phyloP scores from a whole-genome alignment of 2,797 vertebrate species.

The Eptatretus atami region DNA sequence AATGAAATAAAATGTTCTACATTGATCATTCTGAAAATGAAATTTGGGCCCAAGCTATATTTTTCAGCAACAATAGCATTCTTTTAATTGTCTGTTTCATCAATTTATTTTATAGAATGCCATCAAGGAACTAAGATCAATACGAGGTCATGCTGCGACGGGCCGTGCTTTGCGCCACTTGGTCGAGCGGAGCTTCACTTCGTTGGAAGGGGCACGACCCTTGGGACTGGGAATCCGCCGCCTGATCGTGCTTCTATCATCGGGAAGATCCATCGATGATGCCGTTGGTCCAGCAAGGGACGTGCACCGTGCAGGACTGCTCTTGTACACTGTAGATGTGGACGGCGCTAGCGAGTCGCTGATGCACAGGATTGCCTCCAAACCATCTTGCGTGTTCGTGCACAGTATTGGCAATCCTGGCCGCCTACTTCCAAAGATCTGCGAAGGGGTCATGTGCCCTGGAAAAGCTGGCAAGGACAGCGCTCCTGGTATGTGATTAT shows the following conservation, averaged over 20 bases:
- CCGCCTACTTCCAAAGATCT: neutral
- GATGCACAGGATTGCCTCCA: slow-evolving; percentile 1
- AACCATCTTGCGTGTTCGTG: neutral
- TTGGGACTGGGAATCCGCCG: neutral
- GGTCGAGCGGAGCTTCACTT: slow-evolving; percentile 1
- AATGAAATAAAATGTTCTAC: too few species aligned
- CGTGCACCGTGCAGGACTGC: neutral
- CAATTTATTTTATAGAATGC: too few species aligned
- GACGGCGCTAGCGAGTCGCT: neutral
- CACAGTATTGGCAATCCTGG: neutral
- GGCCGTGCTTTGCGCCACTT: slow-evolving; percentile 2
- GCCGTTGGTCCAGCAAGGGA: neutral
- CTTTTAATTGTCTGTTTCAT: too few species aligned
- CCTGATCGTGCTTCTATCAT: neutral
- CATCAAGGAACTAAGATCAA: too few species aligned
- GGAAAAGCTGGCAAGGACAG: neutral
- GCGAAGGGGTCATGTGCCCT: neutral
- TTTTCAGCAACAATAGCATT: too few species aligned
- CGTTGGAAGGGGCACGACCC: neutral
- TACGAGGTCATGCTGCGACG: neutral
- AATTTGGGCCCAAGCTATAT: too few species aligned
- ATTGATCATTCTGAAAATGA: too few species aligned
- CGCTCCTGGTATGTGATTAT: neutral
- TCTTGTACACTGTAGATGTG: neutral
- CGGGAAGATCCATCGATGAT: neutral